Conservation (phyloP, 2,888 invertebrate species). For the Coecobrya sp. region DNA sequence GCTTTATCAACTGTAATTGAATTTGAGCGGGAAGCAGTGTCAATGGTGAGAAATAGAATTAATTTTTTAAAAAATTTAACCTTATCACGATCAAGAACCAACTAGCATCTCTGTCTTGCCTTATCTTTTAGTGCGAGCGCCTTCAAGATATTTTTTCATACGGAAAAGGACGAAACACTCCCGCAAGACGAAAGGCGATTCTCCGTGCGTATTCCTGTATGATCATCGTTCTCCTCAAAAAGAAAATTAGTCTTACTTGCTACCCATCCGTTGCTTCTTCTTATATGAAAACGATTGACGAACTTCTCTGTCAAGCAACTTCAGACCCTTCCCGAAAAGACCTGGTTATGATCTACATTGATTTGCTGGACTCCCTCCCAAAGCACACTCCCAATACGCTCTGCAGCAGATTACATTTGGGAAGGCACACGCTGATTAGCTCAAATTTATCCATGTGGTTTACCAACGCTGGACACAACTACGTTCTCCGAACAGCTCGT, state of each 20-base stretch:
- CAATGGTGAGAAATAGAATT: slow-evolving; percentile 82
- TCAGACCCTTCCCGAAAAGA: slow-evolving; percentile 79
- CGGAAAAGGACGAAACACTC: slow-evolving; percentile 63
- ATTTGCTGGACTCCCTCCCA: slow-evolving; percentile 78
- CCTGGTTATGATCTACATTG: slow-evolving; percentile 83
- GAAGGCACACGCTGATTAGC: slow-evolving; percentile 80
- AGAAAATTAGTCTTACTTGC: slow-evolving; percentile 20
- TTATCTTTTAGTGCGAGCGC: slow-evolving; percentile 74
- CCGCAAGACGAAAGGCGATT: slow-evolving; percentile 61
- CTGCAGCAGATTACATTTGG: slow-evolving; percentile 56
- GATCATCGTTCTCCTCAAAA: slow-evolving; percentile 72
- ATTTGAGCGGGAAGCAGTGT: slow-evolving; percentile 67
- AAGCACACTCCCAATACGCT: slow-evolving; percentile 68
- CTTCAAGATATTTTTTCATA: slow-evolving; percentile 71
- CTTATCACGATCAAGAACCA: too few relatives aligned
- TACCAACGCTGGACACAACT: slow-evolving; percentile 76
- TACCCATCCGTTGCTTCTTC: neutral
- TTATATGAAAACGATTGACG: slow-evolving; percentile 74
- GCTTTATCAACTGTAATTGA: slow-evolving; percentile 47
- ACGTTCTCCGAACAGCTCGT: slow-evolving; percentile 81
- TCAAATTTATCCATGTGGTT: slow-evolving; percentile 84
- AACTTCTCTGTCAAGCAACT: slow-evolving; percentile 42
- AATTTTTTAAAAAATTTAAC: slow-evolving; percentile 25
- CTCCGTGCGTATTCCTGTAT: slow-evolving; percentile 62
- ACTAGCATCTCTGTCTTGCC: neutral